Base-by-base conservation (phyloP, 1,140 invertebrate species). In the Camponotus vicinus region DNA sequence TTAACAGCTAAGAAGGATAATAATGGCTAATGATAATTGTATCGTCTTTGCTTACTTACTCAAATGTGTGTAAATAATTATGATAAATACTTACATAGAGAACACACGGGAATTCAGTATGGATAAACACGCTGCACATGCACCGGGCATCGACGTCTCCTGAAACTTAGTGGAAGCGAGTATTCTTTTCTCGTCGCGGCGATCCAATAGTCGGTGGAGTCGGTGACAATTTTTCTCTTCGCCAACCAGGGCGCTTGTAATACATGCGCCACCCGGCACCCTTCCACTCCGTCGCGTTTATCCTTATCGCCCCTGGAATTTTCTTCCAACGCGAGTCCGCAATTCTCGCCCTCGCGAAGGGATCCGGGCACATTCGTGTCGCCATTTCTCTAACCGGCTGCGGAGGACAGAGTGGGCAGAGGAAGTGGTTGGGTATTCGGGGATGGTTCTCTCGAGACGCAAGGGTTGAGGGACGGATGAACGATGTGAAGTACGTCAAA, bases 271-370 rank as follows among this genome's bases (percentile, higher is more conserved):
- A 27, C 13, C 69, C 69, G 45, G 64, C 66, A 32, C 21, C 27
- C 79, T 80, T 69, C 45, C 42, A 18, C 34, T 15, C 63, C 61
- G 27, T 15, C 42, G 77, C 85, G 55, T 87, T 90, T 87, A 85
- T 85, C 69, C 85, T 66, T 76, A 89, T 87, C 88, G 77, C 55
- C 52, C 67, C n/a, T 42, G 86, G 64, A 85, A 87, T 80, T 89
- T 75, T 49, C 49, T 52, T n/a, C 63, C 52, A 21, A 27, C 40
- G 64, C 59, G 70, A 80, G 57, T 40, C 34, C 21, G 32, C 69
- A 79, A 69, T 88, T 89, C 67, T 57, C 52, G n/a, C 27, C 42
- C 52, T 66, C 27, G 32, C 61, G 18, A 42, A 42, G 49, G 37
- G 34, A 37, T 9, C 18, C 49, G 59, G 66, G 59, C 59, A 42